Conservation (phyloP, 2,113 vertebrate species). For the Sinocyclocheilus rhinocerous region DNA sequence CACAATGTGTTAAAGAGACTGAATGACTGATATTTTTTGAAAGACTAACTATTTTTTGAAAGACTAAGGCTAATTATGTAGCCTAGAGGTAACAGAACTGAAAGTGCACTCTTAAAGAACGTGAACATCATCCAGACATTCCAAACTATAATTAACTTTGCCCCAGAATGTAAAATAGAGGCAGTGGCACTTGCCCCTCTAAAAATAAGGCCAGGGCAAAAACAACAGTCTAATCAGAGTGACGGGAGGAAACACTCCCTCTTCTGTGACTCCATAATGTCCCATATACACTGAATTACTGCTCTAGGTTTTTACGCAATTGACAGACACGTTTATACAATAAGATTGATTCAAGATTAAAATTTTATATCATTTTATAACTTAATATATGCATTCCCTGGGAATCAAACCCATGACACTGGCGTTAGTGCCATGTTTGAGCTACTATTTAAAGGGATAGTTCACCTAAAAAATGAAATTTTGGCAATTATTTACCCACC, state of each 20-base stretch:
- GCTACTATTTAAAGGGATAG: too few species aligned
- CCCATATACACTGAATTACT: not conserved
- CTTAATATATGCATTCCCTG: not conserved
- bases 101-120: slow-evolving; percentile 22
- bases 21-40: not conserved
- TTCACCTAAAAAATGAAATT: too few species aligned
- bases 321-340: not conserved
- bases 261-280: not conserved
- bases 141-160: slow-evolving; percentile 55
- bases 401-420: not conserved
- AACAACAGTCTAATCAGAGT: slow-evolving; percentile 28
- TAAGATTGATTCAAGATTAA: not conserved
- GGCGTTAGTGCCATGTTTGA: too few species aligned
- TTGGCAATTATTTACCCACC: not conserved
- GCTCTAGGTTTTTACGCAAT: not conserved
- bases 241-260: not conserved
- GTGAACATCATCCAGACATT: slow-evolving; percentile 37
- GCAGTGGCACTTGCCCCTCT: slow-evolving; percentile 27
- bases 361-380: too few species aligned
- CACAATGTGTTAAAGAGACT: not conserved
- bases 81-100: slow-evolving; percentile 21
- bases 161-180: slow-evolving; percentile 46
- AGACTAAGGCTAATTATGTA: not conserved
- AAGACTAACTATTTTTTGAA: not conserved
- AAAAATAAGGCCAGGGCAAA: slow-evolving; percentile 50